Evolutionary conservation across 2,888 invertebrate species (phyloP).

Genomic region (Tipula helvola): DNA sequence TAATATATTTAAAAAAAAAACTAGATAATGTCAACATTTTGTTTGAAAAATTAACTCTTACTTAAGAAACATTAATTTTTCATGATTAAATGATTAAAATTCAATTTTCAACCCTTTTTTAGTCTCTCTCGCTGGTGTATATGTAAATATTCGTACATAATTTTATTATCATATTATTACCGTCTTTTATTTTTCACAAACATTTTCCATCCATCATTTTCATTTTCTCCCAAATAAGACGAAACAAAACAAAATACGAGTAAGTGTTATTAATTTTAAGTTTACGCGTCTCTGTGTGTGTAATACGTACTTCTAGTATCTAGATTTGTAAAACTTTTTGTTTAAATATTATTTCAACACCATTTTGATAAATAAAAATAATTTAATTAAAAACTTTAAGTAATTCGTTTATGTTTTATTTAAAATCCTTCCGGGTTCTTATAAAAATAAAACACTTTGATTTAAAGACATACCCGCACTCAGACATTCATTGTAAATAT

Average conservation of each 20-base stretch:
- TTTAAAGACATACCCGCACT: not conserved
- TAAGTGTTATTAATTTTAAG: not conserved
- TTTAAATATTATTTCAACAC: not conserved
- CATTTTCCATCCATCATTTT: not conserved
- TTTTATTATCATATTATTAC: not conserved
- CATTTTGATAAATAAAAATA: not conserved
- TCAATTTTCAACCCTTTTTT: not conserved
- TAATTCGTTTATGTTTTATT: not conserved
- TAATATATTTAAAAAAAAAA: not conserved
- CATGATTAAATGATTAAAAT: conserved; percentile 4
- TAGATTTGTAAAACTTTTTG: not conserved
- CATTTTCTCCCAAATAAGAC: not conserved
- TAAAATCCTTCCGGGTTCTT: not conserved
- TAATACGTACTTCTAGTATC: not conserved
- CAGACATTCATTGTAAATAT: not conserved
- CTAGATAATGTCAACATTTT: not conserved
- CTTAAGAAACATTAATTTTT: not conserved
- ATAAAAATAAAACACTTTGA: not conserved
- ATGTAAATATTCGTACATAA: not conserved
- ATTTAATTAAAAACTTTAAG: not conserved
- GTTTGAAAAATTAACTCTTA: not conserved
- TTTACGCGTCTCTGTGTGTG: not conserved
- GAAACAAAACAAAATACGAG: not conserved
- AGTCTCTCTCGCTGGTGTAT: not conserved
- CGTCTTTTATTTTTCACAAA: not conserved